These are phyloP conservation scores for Cyclargus thomasi DNA, from an alignment of 1,140 invertebrate genomes.

Conservation along the genomic window DNA sequence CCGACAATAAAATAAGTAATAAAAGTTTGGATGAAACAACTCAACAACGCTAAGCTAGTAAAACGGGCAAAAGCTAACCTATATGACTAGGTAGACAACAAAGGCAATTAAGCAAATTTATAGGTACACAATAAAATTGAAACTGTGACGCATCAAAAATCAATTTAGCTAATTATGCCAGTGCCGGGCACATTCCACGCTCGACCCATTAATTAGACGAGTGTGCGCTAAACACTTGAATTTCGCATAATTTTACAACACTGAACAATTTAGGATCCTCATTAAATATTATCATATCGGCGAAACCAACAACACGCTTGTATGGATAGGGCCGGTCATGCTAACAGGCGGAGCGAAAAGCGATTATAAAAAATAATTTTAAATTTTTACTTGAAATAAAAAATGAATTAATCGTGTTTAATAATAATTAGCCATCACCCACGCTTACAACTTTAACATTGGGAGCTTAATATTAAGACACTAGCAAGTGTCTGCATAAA, in stretches of 20 bases:
- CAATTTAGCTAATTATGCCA: background rate
- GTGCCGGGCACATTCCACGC: background rate
- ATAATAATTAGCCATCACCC: no score
- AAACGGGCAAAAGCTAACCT: no score
- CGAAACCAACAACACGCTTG: constrained; percentile 5
- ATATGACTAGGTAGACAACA: no score
- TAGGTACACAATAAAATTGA: background rate
- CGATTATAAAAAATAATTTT: background rate
- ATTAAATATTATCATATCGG: constrained; percentile 15
- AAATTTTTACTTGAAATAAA: background rate
- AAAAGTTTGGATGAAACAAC: no score
- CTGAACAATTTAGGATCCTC: constrained; percentile 13
- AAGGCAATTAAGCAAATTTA: background rate
- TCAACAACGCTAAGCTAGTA: no score
- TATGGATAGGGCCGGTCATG: background rate
- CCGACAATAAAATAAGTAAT: no score
- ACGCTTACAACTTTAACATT: no score
- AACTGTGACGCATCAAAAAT: background rate
- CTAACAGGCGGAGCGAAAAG: background rate
- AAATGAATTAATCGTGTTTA: background rate
- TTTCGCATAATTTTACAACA: constrained; percentile 14
- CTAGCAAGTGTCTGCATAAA: no score
- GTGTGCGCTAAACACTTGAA: constrained; percentile 13
- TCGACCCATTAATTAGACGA: background rate
- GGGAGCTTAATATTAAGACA: no score